Conservation (phyloP, 2,113 vertebrate genomes). For the Aspidoscelis tigris region DNA sequence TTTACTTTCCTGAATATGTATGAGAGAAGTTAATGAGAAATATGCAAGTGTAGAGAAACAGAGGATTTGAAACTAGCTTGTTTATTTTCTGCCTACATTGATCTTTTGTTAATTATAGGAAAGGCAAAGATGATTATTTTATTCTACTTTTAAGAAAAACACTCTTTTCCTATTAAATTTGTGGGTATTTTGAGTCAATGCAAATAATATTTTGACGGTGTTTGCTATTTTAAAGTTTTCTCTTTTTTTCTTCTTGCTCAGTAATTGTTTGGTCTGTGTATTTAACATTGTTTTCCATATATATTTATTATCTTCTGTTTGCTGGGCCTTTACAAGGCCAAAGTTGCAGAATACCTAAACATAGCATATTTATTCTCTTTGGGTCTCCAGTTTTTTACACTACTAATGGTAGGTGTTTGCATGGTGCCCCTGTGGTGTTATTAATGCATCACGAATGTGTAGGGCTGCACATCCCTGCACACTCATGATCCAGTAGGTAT, state of each 20-base stretch:
- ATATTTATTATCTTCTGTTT: background rate
- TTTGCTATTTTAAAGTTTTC: too few species aligned
- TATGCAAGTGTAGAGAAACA: slow-evolving; percentile 1
- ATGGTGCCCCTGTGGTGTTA: too few species aligned
- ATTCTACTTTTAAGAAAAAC: background rate
- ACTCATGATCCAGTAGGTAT: too few species aligned
- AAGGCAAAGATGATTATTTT: background rate
- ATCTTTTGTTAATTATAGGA: background rate
- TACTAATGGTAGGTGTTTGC: too few species aligned
- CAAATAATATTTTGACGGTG: background rate
- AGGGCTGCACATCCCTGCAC: too few species aligned
- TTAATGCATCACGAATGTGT: too few species aligned
- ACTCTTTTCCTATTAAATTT: background rate
- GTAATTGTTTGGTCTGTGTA: background rate
- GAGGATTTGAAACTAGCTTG: background rate
- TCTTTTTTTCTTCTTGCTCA: background rate
- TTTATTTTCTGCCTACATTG: slow-evolving; percentile 4
- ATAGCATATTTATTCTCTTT: background rate
- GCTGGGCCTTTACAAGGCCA: background rate
- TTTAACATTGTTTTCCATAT: background rate
- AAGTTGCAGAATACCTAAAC: background rate
- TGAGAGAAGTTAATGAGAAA: slow-evolving; percentile 24
- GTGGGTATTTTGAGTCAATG: background rate
- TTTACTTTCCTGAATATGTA: slow-evolving; percentile 11
- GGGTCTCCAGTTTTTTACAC: too few species aligned